Percentiles rank a stretch among this genome's conserved stretches.
phyloP scores from a whole-genome alignment of 2,113 vertebrate species.

The Equus quagga region DNA sequence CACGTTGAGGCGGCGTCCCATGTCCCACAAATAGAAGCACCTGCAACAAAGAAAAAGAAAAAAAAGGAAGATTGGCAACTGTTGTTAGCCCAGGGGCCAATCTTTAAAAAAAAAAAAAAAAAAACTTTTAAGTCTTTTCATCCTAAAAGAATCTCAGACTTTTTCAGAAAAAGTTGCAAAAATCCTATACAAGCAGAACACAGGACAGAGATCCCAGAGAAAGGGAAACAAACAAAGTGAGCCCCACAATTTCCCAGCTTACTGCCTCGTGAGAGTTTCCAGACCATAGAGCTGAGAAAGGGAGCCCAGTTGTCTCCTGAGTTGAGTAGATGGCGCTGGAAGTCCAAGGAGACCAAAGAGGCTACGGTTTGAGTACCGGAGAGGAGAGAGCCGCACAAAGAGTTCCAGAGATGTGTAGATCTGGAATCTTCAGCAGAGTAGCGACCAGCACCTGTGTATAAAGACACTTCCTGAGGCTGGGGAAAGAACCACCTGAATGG shows the following conservation, averaged over 20 bases:
- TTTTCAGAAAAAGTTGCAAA: neutral
- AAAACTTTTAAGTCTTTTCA: neutral
- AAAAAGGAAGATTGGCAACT: no score
- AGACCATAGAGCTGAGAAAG: neutral
- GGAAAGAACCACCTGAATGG: neutral
- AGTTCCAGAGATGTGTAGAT: neutral
- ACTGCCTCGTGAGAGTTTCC: neutral
- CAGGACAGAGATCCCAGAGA: neutral
- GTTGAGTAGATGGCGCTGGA: neutral
- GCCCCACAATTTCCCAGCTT: neutral
- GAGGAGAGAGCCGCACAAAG: neutral
- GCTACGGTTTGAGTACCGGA: no score
- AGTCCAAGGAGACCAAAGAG: neutral
- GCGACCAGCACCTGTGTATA: neutral
- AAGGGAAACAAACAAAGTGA: neutral
- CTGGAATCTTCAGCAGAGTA: neutral
- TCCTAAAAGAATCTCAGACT: neutral
- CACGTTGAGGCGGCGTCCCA: no score
- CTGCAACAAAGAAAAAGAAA: no score
- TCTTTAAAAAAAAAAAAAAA: no score
- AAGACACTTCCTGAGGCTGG: neutral
- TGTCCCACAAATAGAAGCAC: no score
- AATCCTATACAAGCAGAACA: neutral
- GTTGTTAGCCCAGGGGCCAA: no score
- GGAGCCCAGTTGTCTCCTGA: neutral